Evolutionary conservation across 2,113 vertebrate species (phyloP).

Genomic region (Oncorhynchus gorbuscha): DNA sequence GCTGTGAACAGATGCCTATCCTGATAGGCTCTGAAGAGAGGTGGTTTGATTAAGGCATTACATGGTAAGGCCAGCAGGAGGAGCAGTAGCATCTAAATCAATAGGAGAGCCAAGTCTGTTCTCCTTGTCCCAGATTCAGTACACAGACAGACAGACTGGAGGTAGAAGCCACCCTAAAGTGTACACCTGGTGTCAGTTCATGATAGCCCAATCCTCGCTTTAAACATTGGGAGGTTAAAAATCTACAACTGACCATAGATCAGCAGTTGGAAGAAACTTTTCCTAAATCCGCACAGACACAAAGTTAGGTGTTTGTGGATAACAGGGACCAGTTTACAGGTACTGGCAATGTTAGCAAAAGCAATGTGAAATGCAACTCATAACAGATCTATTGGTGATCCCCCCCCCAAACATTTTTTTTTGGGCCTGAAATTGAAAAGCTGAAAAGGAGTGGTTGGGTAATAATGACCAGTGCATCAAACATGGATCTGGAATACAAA

Average conservation of each 20-base stretch:
- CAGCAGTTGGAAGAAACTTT: neutral
- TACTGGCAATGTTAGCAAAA: neutral
- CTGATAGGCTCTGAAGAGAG: neutral
- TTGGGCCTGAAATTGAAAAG: too few species aligned
- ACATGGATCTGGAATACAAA: neutral
- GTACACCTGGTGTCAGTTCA: neutral
- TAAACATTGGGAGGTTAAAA: neutral
- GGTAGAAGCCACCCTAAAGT: neutral
- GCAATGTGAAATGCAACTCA: too few species aligned
- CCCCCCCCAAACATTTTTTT: too few species aligned
- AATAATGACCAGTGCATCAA: neutral
- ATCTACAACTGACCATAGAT: neutral
- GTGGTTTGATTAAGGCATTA: constrained; percentile 12
- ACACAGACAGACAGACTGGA: neutral
- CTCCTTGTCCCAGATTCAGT: neutral
- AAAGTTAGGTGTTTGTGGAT: neutral
- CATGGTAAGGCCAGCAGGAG: constrained; percentile 9
- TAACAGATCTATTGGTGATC: too few species aligned
- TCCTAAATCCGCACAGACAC: neutral
- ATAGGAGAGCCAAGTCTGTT: neutral
- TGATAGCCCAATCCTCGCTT: neutral
- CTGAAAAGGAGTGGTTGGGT: too few species aligned
- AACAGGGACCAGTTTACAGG: neutral
- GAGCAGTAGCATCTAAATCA: neutral
- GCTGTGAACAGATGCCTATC: neutral